Percentiles rank a stretch among this genome's conserved stretches.
Evolutionary conservation across 2,888 invertebrate species (phyloP).

Genomic region (Orgyia antiqua): DNA sequence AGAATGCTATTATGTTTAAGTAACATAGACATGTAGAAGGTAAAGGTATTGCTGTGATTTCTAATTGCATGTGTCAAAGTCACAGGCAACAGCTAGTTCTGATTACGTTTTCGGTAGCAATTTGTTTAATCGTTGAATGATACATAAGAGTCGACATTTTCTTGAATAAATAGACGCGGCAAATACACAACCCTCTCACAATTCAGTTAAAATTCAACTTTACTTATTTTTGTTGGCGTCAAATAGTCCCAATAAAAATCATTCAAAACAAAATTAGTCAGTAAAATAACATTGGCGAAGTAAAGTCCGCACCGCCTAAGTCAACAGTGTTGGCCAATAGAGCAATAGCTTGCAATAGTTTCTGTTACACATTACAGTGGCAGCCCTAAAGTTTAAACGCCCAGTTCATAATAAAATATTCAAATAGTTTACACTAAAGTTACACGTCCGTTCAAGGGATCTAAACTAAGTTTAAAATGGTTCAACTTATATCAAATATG

Average conservation of each 20-base stretch:
- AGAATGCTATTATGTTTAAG: too few species aligned
- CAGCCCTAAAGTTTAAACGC: conserved; percentile 14
- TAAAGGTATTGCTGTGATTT: too few species aligned
- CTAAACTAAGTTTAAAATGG: conserved; percentile 13
- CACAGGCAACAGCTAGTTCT: too few species aligned
- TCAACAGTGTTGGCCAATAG: conserved; percentile 43
- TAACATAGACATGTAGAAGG: too few species aligned
- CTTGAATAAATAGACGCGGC: too few species aligned
- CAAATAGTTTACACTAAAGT: conserved; percentile 14
- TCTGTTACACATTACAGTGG: conserved; percentile 22
- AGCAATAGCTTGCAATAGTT: conserved; percentile 41
- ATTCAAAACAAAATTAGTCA: conserved; percentile 39
- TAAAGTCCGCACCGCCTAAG: conserved; percentile 39
- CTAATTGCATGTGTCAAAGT: too few species aligned
- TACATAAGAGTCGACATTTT: too few species aligned
- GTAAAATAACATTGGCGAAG: conserved; percentile 52
- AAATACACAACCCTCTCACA: too few species aligned
- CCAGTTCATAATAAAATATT: conserved; percentile 23
- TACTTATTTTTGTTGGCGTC: too few species aligned
- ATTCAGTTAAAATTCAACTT: too few species aligned
- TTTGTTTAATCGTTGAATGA: too few species aligned
- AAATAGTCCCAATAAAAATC: conserved; percentile 42
- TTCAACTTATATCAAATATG: not conserved
- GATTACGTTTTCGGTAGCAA: too few species aligned
- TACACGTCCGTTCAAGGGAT: conserved; percentile 7